phyloP scores from a whole-genome alignment of 2,113 vertebrate genomes.

The Cheilinus undulatus region DNA sequence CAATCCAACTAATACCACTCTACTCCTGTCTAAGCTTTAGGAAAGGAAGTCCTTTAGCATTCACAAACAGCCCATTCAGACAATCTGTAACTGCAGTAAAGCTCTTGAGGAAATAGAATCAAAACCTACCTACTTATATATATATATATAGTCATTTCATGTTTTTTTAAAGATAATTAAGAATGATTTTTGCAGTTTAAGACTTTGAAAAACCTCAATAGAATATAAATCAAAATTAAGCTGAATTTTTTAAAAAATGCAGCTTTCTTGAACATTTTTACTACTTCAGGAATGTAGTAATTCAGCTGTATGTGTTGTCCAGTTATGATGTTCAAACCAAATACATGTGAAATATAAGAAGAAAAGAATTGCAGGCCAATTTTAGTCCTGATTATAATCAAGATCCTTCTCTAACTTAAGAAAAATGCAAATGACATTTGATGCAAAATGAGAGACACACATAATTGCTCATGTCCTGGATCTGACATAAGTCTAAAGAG shows the following conservation, averaged over 20 bases:
- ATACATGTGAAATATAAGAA: not conserved
- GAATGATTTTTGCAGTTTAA: no score
- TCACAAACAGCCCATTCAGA: slow-evolving; percentile 14
- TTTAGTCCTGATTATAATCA: not conserved
- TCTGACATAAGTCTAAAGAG: not conserved
- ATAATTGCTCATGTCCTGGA: not conserved
- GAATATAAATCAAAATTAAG: not conserved
- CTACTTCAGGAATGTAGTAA: not conserved
- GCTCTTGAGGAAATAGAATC: not conserved
- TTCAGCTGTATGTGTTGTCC: not conserved
- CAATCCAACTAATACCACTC: slow-evolving; percentile 71
- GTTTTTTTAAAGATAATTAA: no score
- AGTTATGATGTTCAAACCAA: not conserved
- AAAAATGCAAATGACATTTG: not conserved
- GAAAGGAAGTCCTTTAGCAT: slow-evolving; percentile 41
- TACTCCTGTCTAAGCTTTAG: slow-evolving; percentile 41
- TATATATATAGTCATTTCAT: not conserved
- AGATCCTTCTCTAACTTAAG: not conserved
- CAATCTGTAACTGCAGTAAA: not conserved
- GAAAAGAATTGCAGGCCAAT: not conserved
- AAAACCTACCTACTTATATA: no score
- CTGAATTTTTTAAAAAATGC: not conserved
- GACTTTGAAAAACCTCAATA: no score
- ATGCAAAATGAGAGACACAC: not conserved
- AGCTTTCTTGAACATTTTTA: not conserved